Evolutionary conservation across 2,888 invertebrate genomes (phyloP), one percentile per base, ranked within the genome.

Genomic region (Charanyca ferruginea): DNA sequence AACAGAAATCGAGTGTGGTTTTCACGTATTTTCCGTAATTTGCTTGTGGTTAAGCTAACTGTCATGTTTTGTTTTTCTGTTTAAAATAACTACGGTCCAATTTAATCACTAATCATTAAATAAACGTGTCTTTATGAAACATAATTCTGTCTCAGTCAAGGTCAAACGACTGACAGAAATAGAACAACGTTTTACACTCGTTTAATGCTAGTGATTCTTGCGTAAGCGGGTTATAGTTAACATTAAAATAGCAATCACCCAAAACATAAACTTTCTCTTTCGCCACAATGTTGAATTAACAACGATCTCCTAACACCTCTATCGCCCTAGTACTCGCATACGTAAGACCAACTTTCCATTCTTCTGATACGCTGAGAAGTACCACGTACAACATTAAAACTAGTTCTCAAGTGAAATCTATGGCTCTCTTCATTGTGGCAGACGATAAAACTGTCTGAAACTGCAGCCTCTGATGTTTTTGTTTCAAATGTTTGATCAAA

Each of bases 381-480:
- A 59, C 25, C 44, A 47, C 38, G 62, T 70, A 63, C 20, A 66
- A 58, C 75, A 74, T 79, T 67, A 74, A 63, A 74, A 79, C 67
- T 52, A 49, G 81, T 66, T 66, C 49, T 66, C 60, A 51, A 67
- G 65, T 79, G 51, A 70, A 73, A 79, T 79, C 49, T 70, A 79
- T 71, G 63, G 60, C 57, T 54, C 49, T 38, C 58, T 67, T 74
- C 58, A 67, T 70, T 55, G 79, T 73, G 42, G 47, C 32, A 63
- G 51, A 23, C 64, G 62, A 79, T 79, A 81, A 81, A 79, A 67
- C 65, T 81, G 66, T 70, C 66, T 63, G 22, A 18, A 79, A 74
- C 48, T 54, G 66, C 62, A 64, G 32, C 3, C 45, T 32, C 13
- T 51, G 35, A 55, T 67, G 77, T 73, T 82, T 76, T 82, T 54